Evolutionary conservation across 2,888 invertebrate genomes (phyloP).

Genomic region (Ganaspis brasiliensis): DNA sequence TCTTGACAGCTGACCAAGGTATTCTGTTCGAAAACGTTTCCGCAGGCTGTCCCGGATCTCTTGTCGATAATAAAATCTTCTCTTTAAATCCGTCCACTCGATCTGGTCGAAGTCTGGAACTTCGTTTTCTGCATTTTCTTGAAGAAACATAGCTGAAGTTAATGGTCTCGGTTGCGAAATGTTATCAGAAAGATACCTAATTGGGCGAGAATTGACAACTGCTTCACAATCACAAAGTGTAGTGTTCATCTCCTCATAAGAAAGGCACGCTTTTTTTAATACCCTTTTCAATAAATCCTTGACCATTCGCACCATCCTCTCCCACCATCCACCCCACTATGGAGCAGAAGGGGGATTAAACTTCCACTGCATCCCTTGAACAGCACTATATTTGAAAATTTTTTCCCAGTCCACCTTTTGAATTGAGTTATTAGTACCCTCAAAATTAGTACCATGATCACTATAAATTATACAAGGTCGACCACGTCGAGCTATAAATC

Average conservation of each 20-base stretch:
- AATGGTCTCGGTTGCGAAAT: constrained; percentile 56
- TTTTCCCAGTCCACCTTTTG: constrained; percentile 21
- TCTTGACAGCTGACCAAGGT: constrained; percentile 53
- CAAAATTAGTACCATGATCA: constrained; percentile 76
- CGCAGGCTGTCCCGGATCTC: constrained; percentile 61
- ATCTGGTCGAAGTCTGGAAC: constrained; percentile 61
- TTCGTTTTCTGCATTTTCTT: constrained; percentile 56
- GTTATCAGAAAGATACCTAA: constrained; percentile 62
- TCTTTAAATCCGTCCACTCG: constrained; percentile 28
- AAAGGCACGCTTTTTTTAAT: constrained; percentile 70
- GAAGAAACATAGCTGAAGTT: constrained; percentile 68
- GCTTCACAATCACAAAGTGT: constrained; percentile 70
- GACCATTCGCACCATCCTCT: constrained; percentile 63
- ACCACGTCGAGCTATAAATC: constrained; percentile 73
- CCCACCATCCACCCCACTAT: constrained; percentile 55
- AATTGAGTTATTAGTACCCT: constrained; percentile 41
- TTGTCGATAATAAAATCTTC: constrained; percentile 56
- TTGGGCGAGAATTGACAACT: constrained; percentile 72
- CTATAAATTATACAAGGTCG: constrained; percentile 68
- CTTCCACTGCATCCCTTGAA: constrained; percentile 46
- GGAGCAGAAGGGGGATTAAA: constrained; percentile 53
- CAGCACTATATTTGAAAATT: constrained; percentile 12
- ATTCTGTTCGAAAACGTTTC: constrained; percentile 61
- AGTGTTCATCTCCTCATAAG: constrained; percentile 65
- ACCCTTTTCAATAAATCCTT: constrained; percentile 70